These are phyloP conservation scores for Megastigmus dorsalis DNA, from an alignment of 2,888 invertebrate genomes.

Conservation along the genomic window DNA sequence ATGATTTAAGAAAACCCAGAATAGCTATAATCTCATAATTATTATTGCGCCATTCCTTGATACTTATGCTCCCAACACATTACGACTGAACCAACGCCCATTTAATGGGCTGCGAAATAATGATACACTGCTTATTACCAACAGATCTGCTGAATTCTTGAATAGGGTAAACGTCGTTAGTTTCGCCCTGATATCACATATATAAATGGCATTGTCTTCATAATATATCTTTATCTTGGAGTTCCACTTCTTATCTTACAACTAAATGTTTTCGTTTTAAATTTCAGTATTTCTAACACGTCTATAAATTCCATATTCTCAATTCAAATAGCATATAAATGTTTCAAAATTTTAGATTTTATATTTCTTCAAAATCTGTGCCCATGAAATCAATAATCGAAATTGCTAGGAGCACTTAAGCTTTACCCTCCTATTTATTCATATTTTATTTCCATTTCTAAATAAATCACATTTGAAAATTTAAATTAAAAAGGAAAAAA, in stretches of 20 bases:
- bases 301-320: too few relatives aligned
- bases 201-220: slow-evolving; percentile 43
- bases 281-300: too few relatives aligned
- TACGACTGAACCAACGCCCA: neutral
- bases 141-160: slow-evolving; percentile 65
- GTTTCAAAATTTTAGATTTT: neutral
- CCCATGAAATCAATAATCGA: too few relatives aligned
- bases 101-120: slow-evolving; percentile 65
- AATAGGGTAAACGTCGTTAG: slow-evolving; percentile 57
- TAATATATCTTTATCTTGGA: slow-evolving; percentile 54
- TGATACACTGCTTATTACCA: slow-evolving; percentile 69
- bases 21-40: neutral
- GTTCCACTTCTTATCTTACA: slow-evolving; percentile 37
- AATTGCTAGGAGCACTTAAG: too few relatives aligned
- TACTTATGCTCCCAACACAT: neutral
- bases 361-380: too few relatives aligned
- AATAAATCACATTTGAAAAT: too few relatives aligned
- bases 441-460: too few relatives aligned
- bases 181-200: slow-evolving; percentile 23
- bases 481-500: too few relatives aligned
- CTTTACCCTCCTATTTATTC: too few relatives aligned
- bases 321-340: too few relatives aligned
- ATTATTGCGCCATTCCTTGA: slow-evolving; percentile 4
- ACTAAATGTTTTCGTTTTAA: neutral
- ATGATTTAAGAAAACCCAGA: too few relatives aligned